Evolutionary conservation across 1,140 invertebrate genomes (phyloP).

Genomic region (Diorhabda elongata): DNA sequence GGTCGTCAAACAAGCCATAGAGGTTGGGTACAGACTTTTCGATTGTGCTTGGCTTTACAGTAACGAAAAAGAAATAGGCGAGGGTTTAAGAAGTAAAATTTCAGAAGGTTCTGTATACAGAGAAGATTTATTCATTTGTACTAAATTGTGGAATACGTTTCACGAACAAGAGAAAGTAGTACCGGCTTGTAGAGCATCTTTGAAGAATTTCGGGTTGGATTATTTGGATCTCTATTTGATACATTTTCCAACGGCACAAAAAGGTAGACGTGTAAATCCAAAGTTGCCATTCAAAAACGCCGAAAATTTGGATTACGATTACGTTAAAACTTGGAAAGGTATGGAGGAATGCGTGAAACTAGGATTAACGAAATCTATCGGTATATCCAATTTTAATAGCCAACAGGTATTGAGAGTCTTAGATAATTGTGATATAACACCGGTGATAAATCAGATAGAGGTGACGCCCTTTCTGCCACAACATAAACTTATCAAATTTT

Average conservation of each 20-base stretch:
- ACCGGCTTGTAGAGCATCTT: conserved; percentile 49
- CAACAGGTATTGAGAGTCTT: conserved; percentile 69
- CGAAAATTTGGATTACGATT: conserved; percentile 59
- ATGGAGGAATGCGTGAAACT: conserved; percentile 69
- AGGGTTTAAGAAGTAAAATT: conserved; percentile 67
- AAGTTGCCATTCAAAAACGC: conserved; percentile 34
- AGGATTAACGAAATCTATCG: conserved; percentile 71
- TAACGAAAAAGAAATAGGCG: conserved; percentile 81
- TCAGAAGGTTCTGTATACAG: conserved; percentile 68
- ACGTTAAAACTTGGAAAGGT: conserved; percentile 76
- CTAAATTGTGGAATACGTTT: conserved; percentile 63
- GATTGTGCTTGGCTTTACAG: conserved; percentile 83
- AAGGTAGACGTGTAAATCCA: conserved; percentile 24
- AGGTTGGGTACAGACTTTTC: conserved; percentile 82
- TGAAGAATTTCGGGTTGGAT: conserved; percentile 62
- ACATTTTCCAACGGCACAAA: conserved; percentile 66
- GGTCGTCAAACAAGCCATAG: conserved; percentile 68
- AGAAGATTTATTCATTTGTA: conserved; percentile 81
- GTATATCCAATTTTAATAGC: conserved; percentile 81
- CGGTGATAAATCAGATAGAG: conserved; percentile 63
- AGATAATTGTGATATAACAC: conserved; percentile 62
- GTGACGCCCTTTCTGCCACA: conserved; percentile 38
- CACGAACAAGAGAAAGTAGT: conserved; percentile 60
- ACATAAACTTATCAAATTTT: conserved; percentile 46
- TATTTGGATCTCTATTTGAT: conserved; percentile 76